Evolutionary conservation across 2,797 vertebrate genomes (phyloP).

Genomic region (Phrynocephalus forsythii): DNA sequence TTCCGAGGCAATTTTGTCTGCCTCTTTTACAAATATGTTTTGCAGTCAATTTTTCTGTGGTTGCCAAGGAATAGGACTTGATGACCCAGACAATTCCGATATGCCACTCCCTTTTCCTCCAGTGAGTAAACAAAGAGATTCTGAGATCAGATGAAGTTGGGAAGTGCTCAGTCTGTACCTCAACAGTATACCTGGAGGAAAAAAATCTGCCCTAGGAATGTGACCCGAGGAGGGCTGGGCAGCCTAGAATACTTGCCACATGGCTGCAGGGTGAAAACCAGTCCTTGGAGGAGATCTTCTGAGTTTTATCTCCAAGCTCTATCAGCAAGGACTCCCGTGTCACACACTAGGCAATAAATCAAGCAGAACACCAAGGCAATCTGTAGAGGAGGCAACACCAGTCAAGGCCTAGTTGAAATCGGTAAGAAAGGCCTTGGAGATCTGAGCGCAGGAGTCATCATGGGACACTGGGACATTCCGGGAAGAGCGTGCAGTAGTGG

Average conservation of each 20-base stretch:
- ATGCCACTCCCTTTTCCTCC: neutral
- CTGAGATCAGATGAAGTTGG: neutral
- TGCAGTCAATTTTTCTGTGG: neutral
- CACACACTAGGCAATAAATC: neutral
- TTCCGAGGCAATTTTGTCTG: neutral
- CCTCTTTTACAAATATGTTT: neutral
- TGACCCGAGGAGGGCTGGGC: neutral
- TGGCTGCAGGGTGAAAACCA: neutral
- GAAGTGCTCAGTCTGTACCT: neutral
- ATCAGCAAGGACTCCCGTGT: neutral
- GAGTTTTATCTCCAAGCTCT: neutral
- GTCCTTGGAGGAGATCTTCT: neutral
- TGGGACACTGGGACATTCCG: neutral
- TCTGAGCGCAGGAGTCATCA: neutral
- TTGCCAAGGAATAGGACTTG: neutral
- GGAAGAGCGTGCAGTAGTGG: neutral
- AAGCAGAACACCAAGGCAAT: neutral
- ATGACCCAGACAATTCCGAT: neutral
- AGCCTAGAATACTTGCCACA: neutral
- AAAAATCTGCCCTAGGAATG: neutral
- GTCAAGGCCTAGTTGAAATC: too few relatives aligned
- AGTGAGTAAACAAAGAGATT: neutral
- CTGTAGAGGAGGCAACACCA: neutral
- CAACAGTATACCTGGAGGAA: neutral
- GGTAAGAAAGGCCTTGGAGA: too few relatives aligned